A percentile compares a stretch with the other conserved stretches of the same genome.
These are phyloP conservation scores for Eupithecia insigniata DNA, from an alignment of 2,888 invertebrate species.

Conservation along the genomic window DNA sequence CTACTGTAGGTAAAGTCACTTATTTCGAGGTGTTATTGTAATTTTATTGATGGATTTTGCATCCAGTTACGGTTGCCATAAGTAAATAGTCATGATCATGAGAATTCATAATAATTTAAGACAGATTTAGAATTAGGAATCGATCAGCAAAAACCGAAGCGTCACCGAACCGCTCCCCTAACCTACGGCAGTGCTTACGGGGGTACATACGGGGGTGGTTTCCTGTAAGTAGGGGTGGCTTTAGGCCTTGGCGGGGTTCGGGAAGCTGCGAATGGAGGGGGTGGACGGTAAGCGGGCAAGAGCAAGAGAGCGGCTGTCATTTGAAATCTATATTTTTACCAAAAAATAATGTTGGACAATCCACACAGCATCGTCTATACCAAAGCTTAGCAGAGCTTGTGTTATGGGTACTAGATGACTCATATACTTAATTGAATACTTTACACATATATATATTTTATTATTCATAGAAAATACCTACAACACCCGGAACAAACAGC, in stretches of 20 bases:
- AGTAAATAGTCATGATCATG: neutral
- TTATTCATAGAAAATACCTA: too few relatives aligned
- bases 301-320: too few relatives aligned
- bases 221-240: conserved; percentile 95
- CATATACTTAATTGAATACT: too few relatives aligned
- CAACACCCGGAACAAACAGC: too few relatives aligned
- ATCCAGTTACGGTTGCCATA: too few relatives aligned
- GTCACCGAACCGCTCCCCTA: conserved; percentile 13
- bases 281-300: conserved; percentile 96
- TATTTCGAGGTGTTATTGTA: neutral
- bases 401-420: too few relatives aligned
- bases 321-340: too few relatives aligned
- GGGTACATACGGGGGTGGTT: conserved; percentile 98
- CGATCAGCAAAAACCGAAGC: conserved; percentile 40
- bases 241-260: conserved; percentile 92
- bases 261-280: conserved; percentile 91
- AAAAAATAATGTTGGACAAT: too few relatives aligned
- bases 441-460: too few relatives aligned
- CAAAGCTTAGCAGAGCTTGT: too few relatives aligned
- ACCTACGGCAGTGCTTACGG: conserved; percentile 85
- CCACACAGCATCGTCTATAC: too few relatives aligned
- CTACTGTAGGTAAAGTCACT: neutral
- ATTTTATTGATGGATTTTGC: neutral
- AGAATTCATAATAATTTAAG: neutral
- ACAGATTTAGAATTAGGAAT: conserved; percentile 13